phyloP scores from a whole-genome alignment of 2,888 invertebrate genomes.

The Thecophora atra region DNA sequence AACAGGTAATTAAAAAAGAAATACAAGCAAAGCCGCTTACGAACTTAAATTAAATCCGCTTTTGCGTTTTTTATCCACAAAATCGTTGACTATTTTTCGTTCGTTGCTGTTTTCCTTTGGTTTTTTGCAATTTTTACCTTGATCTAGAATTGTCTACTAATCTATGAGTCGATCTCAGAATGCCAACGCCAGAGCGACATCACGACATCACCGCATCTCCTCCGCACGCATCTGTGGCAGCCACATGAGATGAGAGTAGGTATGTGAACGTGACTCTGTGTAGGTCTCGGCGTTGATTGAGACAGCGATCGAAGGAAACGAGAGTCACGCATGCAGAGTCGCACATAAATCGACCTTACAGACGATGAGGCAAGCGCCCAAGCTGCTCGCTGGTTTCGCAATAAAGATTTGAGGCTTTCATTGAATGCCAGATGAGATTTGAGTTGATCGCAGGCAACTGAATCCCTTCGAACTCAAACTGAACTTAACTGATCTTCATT shows the following conservation, averaged over 20 bases:
- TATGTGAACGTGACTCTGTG: constrained; percentile 4
- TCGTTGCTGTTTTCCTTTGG: constrained; percentile 13
- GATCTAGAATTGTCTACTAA: constrained; percentile 60
- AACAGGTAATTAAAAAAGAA: constrained; percentile 26
- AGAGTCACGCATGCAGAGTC: no score
- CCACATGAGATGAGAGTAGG: no score
- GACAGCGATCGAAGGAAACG: no score
- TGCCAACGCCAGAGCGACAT: constrained; percentile 59
- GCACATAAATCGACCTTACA: no score
- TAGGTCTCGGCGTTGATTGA: not conserved
- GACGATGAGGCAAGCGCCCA: no score
- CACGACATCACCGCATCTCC: constrained; percentile 51
- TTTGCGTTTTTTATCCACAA: not conserved
- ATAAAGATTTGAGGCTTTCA: no score
- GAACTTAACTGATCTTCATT: no score
- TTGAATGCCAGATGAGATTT: no score
- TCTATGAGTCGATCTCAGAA: constrained; percentile 63
- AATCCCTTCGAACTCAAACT: no score
- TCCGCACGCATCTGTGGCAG: not conserved
- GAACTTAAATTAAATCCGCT: constrained; percentile 17
- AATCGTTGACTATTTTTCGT: constrained; percentile 17
- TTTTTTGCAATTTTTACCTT: constrained; percentile 42
- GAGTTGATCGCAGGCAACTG: no score
- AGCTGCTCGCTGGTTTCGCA: no score
- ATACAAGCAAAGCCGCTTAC: not conserved